A percentile compares a stretch with the other conserved stretches of the same genome.
Evolutionary conservation across 2,888 invertebrate species (phyloP).

Genomic region (Microplitis deprimator): DNA sequence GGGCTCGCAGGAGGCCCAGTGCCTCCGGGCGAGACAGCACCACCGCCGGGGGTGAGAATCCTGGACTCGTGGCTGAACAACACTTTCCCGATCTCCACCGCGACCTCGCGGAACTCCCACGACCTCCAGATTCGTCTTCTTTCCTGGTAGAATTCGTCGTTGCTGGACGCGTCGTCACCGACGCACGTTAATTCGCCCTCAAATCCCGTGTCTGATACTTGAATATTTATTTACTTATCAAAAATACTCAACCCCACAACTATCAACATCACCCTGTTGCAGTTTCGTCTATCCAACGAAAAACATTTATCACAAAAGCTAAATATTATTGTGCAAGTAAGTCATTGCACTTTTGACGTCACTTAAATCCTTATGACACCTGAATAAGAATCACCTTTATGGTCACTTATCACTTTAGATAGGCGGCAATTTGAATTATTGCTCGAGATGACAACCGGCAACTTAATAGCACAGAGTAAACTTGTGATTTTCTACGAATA

Average conservation of each 20-base stretch:
- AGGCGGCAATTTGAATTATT: background rate
- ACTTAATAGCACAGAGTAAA: too few relatives aligned
- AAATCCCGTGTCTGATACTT: constrained; percentile 30
- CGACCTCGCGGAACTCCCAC: constrained; percentile 60
- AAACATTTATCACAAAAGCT: too few relatives aligned
- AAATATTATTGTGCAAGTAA: background rate
- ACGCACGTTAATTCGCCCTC: constrained; percentile 19
- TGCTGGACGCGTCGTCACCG: constrained; percentile 20
- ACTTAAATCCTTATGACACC: background rate
- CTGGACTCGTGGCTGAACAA: constrained; percentile 71
- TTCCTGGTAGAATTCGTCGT: constrained; percentile 12
- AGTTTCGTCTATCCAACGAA: too few relatives aligned
- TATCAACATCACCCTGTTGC: background rate
- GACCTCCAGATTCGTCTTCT: constrained; percentile 45
- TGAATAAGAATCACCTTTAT: background rate
- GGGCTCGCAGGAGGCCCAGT: constrained; percentile 69
- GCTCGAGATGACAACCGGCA: too few relatives aligned
- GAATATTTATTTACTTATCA: background rate
- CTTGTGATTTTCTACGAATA: too few relatives aligned
- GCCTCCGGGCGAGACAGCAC: constrained; percentile 68
- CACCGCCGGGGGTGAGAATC: constrained; percentile 70
- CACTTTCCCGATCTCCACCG: constrained; percentile 67
- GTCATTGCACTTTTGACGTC: background rate
- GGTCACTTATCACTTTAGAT: background rate
- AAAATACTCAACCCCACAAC: background rate